phyloP scores from a whole-genome alignment of 2,888 invertebrate species.

The Hemicrepidius hirtus region DNA sequence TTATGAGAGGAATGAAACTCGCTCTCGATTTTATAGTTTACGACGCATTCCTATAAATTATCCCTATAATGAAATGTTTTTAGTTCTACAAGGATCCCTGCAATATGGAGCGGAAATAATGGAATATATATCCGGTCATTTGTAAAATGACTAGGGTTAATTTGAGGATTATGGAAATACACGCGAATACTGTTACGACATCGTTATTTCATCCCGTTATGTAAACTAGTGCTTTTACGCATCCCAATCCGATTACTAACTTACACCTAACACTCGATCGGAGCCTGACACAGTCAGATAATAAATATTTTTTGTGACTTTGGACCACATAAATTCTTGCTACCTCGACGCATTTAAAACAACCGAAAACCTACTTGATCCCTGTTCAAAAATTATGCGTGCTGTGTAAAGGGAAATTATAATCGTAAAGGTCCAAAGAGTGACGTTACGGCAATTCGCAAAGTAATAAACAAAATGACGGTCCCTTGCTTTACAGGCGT shows the following conservation, averaged over 20 bases:
- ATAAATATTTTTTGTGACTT: conserved; percentile 4
- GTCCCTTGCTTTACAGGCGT: conserved; percentile 19
- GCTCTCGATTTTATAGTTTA: conserved; percentile 46
- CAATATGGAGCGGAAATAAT: conserved; percentile 53
- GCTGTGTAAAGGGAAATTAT: conserved; percentile 7
- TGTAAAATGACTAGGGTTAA: conserved; percentile 53
- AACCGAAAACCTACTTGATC: no score
- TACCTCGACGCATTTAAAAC: neutral
- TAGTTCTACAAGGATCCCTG: conserved; percentile 46
- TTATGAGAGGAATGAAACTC: conserved; percentile 43
- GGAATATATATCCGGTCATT: conserved; percentile 53
- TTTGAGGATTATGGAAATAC: conserved; percentile 53
- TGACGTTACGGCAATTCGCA: conserved; percentile 3
- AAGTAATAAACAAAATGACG: conserved; percentile 24
- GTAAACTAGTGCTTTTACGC: conserved; percentile 53
- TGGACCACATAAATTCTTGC: neutral
- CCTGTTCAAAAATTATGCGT: no score
- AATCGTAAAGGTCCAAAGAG: neutral
- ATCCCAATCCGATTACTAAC: conserved; percentile 48
- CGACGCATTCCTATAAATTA: conserved; percentile 47
- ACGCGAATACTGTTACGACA: conserved; percentile 51
- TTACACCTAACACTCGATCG: conserved; percentile 41
- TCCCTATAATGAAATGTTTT: conserved; percentile 47
- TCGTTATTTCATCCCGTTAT: conserved; percentile 52
- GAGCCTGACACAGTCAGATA: conserved; percentile 32